Evolutionary conservation across 2,797 vertebrate genomes (phyloP).

Genomic region (Gymnopithys bicolor): DNA sequence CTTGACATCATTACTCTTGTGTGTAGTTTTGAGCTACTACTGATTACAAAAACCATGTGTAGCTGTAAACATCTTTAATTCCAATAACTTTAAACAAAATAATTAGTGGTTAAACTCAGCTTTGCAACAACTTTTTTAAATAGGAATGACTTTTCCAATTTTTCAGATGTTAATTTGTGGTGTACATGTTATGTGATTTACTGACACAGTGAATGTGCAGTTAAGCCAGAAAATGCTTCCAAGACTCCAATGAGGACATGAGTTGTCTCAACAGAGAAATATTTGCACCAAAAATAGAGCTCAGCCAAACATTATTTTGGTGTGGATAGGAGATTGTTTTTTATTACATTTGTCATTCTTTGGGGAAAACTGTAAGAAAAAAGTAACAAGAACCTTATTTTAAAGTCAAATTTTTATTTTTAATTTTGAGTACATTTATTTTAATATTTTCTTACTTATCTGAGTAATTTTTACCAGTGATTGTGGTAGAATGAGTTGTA

Average conservation of each 20-base stretch:
- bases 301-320: conserved; percentile 43
- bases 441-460: neutral
- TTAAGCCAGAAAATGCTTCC: conserved; percentile 56
- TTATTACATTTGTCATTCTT: neutral
- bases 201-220: conserved; percentile 18
- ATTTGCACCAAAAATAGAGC: conserved; percentile 50
- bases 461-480: neutral
- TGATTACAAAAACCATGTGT: neutral
- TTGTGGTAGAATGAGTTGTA: neutral
- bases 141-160: neutral
- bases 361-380: neutral
- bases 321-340: neutral
- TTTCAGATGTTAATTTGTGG: conserved; percentile 53
- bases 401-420: neutral
- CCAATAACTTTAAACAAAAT: conserved; percentile 43
- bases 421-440: neutral
- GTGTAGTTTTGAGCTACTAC: neutral
- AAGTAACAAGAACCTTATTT: neutral
- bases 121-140: conserved; percentile 17
- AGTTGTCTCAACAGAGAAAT: conserved; percentile 47
- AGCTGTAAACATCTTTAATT: conserved; percentile 42
- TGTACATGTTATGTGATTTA: conserved; percentile 37
- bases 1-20: neutral
- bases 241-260: conserved; percentile 31
- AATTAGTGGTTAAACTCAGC: conserved; percentile 37